Evolutionary conservation across 2,113 vertebrate genomes (phyloP).

Genomic region (Catharus fuscescens): DNA sequence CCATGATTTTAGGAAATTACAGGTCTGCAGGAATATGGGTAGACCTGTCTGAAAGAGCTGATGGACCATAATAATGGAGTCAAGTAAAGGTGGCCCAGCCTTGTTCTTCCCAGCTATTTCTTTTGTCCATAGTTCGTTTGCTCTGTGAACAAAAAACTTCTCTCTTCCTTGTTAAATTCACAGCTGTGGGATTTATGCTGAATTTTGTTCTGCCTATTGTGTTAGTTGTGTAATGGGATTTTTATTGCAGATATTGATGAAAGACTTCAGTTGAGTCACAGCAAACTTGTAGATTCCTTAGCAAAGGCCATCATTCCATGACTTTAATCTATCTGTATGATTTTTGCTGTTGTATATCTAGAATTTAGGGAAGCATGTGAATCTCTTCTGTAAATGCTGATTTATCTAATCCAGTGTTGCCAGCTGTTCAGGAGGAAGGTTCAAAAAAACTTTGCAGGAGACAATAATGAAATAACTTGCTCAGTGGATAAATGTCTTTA

Average conservation of each 20-base stretch:
- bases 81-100: background rate
- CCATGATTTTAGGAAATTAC: background rate
- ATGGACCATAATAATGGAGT: background rate
- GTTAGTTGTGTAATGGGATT: background rate
- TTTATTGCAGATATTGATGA: background rate
- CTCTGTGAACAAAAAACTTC: background rate
- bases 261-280: background rate
- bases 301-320: background rate
- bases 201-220: background rate
- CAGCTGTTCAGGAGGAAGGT: background rate
- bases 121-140: background rate
- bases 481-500: background rate
- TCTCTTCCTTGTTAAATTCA: background rate
- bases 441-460: background rate
- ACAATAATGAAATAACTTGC: background rate
- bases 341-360: background rate
- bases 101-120: background rate
- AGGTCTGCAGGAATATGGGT: background rate
- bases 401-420: background rate
- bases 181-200: background rate
- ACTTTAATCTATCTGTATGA: background rate
- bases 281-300: background rate
- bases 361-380: accelerated
- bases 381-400: background rate
- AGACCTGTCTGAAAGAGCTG: background rate